Conservation (phyloP, 2,888 invertebrate species). For the Autographa gamma region DNA sequence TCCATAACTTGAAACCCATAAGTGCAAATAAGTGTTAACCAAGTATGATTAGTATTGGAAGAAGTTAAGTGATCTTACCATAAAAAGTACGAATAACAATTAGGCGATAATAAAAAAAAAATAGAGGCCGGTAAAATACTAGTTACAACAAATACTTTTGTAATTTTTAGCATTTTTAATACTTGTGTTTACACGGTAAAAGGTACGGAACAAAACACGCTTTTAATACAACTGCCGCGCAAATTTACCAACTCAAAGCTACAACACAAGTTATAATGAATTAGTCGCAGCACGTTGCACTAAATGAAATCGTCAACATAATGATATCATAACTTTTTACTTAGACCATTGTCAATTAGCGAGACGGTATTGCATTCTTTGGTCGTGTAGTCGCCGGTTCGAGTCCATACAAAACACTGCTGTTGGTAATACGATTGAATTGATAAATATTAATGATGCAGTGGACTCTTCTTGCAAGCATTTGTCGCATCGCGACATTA, state of each 20-base stretch:
- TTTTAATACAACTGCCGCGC: neutral
- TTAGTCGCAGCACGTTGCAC: conserved; percentile 29
- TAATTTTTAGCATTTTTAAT: no score
- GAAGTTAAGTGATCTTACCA: no score
- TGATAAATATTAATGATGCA: conserved; percentile 69
- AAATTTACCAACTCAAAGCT: conserved; percentile 3
- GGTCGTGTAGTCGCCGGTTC: conserved; percentile 64
- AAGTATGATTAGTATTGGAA: no score
- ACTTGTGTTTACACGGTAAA: no score
- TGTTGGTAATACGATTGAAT: conserved; percentile 74
- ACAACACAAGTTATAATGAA: conserved; percentile 19
- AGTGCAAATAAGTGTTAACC: no score
- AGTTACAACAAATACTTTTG: no score
- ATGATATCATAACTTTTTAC: conserved; percentile 60
- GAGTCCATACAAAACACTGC: conserved; percentile 62
- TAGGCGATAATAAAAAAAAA: no score
- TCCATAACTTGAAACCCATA: no score
- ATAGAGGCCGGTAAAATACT: no score
- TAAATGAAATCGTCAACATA: conserved; percentile 63
- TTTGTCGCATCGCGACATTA: conserved; percentile 41
- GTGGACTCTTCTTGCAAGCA: conserved; percentile 33
- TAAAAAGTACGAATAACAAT: no score
- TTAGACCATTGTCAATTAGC: conserved; percentile 65
- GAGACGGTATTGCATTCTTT: conserved; percentile 69
- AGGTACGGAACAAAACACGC: no score